Percentiles rank a stretch among this genome's conserved stretches.
These are phyloP conservation scores for Drosophila quinaria DNA, from an alignment of 2,888 invertebrate genomes.

Conservation along the genomic window DNA sequence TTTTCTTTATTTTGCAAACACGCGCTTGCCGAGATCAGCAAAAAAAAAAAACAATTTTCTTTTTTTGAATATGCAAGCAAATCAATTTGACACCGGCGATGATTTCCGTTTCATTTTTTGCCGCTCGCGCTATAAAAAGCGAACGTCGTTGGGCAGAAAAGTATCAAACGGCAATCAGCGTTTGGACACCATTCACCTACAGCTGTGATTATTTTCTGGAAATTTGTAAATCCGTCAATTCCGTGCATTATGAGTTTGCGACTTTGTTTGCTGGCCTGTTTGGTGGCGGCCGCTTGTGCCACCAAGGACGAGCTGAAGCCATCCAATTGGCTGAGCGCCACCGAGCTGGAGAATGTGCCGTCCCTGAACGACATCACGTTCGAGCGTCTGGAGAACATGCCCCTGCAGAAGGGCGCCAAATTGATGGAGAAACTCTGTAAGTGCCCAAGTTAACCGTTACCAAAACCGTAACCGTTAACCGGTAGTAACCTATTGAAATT, in stretches of 20 bases:
- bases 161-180: constrained; percentile 72
- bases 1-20: constrained; percentile 47
- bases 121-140: constrained; percentile 58
- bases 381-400: constrained; percentile 73
- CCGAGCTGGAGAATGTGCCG: constrained; percentile 74
- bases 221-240: neutral
- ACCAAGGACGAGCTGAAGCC: constrained; percentile 68
- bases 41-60: constrained; percentile 44
- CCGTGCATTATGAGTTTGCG: constrained; percentile 57
- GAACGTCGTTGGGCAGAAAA: neutral
- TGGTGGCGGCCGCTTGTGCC: constrained; percentile 64
- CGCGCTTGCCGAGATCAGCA: constrained; percentile 65
- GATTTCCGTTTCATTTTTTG: constrained; percentile 17
- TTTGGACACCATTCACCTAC: constrained; percentile 65
- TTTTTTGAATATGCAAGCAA: constrained; percentile 11
- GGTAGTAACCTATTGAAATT: too few species aligned
- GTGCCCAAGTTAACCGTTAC: constrained; percentile 19
- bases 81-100: constrained; percentile 24
- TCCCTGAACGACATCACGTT: constrained; percentile 73
- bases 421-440: constrained; percentile 76
- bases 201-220: neutral
- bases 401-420: constrained; percentile 71
- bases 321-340: constrained; percentile 67
- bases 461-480: too few species aligned
- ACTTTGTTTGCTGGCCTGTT: constrained; percentile 74